Evolutionary conservation across 2,113 vertebrate species (phyloP), one percentile per base, ranked within the genome.

Genomic region (Cyrtonyx montezumae): DNA sequence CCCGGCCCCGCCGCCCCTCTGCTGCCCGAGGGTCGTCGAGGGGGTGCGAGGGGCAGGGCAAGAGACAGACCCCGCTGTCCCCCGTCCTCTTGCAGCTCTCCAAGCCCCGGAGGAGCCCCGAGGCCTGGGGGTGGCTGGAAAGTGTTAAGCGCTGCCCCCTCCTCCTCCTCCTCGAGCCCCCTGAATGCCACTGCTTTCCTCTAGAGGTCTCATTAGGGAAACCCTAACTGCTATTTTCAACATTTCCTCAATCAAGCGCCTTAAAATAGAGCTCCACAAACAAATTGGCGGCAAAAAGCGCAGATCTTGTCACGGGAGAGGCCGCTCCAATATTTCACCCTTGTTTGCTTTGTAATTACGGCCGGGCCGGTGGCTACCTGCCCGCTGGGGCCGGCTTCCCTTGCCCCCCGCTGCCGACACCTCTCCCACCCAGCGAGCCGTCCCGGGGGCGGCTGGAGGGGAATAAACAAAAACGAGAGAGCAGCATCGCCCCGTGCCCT

Each of bases 181-280:
- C 81, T 93, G 95, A 96, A 96, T 93, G 94, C 96, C 97, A 34
- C 94, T 26, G 80, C 96, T 97, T 97, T 97, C 97, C 98, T 98
- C 98, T 94, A 88, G 97, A 97, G 97, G 97, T 98, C 98, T 98
- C 97, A 97, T 98, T 98, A 98, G 97, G 97, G 96, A 97, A 98
- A 97, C 96, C 96, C 96, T 97, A 85, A 79, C 95, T 97, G 97
- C 97, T 98, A 97, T 98, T 98, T 98, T 88, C 97, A 97, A 98
- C 97, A 59, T 98, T 98, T 98, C 97, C 98, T 98, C 97, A 97
- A 98, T 98, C 98, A 98, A 97, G 96, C 61, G 95, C 97, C 96
- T 97, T 98, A 97, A 98, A 98, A 97, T 97, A 97, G 96, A 97
- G 97, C 96, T 97, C 92, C 97, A 91, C 97, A 98, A 98, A 98